Conservation (phyloP, 2,888 invertebrate species). For the Seira musarum region DNA sequence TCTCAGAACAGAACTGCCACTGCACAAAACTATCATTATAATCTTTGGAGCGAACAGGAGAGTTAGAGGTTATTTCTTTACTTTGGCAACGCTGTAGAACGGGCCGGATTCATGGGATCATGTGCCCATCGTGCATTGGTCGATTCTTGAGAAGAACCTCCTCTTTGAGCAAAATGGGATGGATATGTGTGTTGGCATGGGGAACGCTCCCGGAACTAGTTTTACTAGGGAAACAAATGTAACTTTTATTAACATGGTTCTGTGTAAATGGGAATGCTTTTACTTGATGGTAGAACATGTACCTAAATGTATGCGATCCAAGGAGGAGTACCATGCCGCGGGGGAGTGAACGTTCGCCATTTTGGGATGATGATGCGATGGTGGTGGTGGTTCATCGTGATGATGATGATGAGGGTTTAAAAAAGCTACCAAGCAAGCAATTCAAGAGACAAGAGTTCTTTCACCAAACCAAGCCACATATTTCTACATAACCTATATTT, state of each 20-base stretch:
- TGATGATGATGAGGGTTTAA: neutral
- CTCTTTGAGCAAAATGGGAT: constrained; percentile 54
- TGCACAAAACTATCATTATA: constrained; percentile 38
- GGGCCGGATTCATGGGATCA: constrained; percentile 27
- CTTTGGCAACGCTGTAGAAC: constrained; percentile 52
- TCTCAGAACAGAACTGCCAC: too few species aligned
- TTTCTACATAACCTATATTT: too few species aligned
- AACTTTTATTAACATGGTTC: neutral
- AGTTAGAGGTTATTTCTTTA: constrained; percentile 55
- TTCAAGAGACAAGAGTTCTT: neutral
- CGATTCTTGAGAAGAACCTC: constrained; percentile 47
- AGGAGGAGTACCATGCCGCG: constrained; percentile 59
- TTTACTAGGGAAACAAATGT: too few species aligned
- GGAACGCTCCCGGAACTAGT: constrained; percentile 58
- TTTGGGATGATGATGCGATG: constrained; percentile 39
- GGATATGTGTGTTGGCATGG: constrained; percentile 22
- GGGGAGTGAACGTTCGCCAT: constrained; percentile 57
- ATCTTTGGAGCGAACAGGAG: constrained; percentile 46
- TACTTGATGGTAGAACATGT: constrained; percentile 20
- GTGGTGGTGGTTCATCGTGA: neutral
- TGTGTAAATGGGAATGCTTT: neutral
- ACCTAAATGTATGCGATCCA: constrained; percentile 20
- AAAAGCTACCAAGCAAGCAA: neutral
- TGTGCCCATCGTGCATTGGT: constrained; percentile 39
- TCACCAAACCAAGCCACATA: too few species aligned